Conservation (phyloP, 2,888 invertebrate species). For the Campaea margaritaria region DNA sequence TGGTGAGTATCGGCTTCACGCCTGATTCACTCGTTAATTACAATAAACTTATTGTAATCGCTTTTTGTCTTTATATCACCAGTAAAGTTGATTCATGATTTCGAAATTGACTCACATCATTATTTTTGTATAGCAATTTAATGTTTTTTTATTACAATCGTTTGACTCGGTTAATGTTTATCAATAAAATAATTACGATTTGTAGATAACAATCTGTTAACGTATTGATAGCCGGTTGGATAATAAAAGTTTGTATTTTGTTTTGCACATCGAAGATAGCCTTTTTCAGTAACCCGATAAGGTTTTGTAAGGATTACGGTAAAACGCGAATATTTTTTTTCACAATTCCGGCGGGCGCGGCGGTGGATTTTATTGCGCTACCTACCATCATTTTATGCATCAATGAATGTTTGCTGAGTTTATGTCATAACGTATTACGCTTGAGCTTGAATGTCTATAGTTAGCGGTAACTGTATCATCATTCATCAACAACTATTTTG, state of each 20-base stretch:
- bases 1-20: slow-evolving; percentile 71
- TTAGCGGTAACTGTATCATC: too few species aligned
- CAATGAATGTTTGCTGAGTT: too few species aligned
- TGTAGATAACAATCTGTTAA: slow-evolving; percentile 28
- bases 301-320: slow-evolving; percentile 30
- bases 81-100: slow-evolving; percentile 5
- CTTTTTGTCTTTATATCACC: slow-evolving; percentile 5
- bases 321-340: slow-evolving; percentile 30
- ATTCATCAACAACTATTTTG: background rate
- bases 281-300: slow-evolving; percentile 10
- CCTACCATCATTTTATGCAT: slow-evolving; percentile 34
- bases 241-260: slow-evolving; percentile 19
- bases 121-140: background rate
- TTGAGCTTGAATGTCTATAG: too few species aligned
- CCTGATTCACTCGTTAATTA: slow-evolving; percentile 48
- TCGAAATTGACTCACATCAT: slow-evolving; percentile 30
- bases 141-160: slow-evolving; percentile 25
- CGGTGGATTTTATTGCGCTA: slow-evolving; percentile 37
- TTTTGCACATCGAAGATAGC: slow-evolving; percentile 6
- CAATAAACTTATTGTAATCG: slow-evolving; percentile 6
- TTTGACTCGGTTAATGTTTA: slow-evolving; percentile 26
- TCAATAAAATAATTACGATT: slow-evolving; percentile 33
- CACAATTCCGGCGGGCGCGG: slow-evolving; percentile 27
- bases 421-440: too few species aligned
- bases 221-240: slow-evolving; percentile 27